A percentile compares a stretch with the other conserved stretches of the same genome.
phyloP scores from a whole-genome alignment of 92 coral and sea anemone species.

The Umimayanthus kanabou region DNA sequence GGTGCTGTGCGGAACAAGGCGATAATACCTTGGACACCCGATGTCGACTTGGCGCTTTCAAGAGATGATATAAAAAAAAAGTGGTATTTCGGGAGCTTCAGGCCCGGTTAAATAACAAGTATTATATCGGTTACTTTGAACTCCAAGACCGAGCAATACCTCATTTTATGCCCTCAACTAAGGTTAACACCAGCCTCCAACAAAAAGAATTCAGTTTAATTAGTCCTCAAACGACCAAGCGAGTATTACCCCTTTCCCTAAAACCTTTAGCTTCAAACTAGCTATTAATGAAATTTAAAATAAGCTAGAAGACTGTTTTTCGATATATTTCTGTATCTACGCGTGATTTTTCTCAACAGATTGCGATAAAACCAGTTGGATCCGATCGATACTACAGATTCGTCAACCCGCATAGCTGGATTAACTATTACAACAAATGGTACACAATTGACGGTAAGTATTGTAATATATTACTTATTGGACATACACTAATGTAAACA shows the following conservation, averaged over 20 bases:
- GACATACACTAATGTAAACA: no score
- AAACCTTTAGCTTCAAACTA: no score
- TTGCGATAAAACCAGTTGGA: slow-evolving; percentile 9
- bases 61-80: slow-evolving; percentile 12
- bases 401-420: no score
- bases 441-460: no score
- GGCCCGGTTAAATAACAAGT: slow-evolving; percentile 1
- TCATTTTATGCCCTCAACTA: slow-evolving; percentile 32
- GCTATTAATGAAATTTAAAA: background rate
- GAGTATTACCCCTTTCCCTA: no score
- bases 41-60: slow-evolving; percentile 26
- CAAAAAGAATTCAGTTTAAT: no score
- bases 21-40: slow-evolving; percentile 32
- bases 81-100: background rate
- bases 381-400: slow-evolving; percentile 21
- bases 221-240: no score
- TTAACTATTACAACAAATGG: no score
- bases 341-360: background rate
- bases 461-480: no score
- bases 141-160: slow-evolving; percentile 37
- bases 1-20: slow-evolving; percentile 36
- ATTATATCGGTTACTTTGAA: slow-evolving; percentile 27
- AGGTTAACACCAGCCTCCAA: background rate
- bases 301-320: background rate
- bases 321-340: background rate